Conservation (phyloP, 2,797 vertebrate species). For the Helostoma temminkii region DNA sequence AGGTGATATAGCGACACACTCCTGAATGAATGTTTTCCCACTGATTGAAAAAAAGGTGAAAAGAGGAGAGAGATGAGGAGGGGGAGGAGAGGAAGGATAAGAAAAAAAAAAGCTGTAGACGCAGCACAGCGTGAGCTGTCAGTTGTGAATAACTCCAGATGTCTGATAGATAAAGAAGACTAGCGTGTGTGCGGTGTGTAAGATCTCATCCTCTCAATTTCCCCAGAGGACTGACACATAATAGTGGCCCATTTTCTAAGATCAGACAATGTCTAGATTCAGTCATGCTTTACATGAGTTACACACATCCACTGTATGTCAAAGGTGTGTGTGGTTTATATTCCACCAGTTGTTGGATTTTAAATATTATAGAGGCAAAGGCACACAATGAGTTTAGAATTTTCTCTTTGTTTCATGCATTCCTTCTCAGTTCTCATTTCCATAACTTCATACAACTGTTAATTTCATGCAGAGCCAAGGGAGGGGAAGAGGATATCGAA, state of each 20-base stretch:
- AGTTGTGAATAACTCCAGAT: slow-evolving; percentile 72
- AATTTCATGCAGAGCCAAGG: slow-evolving; percentile 31
- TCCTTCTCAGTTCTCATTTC: slow-evolving; percentile 48
- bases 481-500: slow-evolving; percentile 28
- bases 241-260: slow-evolving; percentile 57
- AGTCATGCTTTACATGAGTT: slow-evolving; percentile 23
- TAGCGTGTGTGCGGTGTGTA: neutral
- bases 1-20: slow-evolving; percentile 21
- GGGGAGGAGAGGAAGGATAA: neutral
- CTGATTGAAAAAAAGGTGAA: slow-evolving; percentile 37
- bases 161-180: slow-evolving; percentile 62
- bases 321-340: slow-evolving; percentile 24
- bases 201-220: slow-evolving; percentile 57
- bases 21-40: slow-evolving; percentile 52
- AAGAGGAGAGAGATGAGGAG: slow-evolving; percentile 7
- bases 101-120: slow-evolving; percentile 43
- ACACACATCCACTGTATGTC: slow-evolving; percentile 4
- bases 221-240: slow-evolving; percentile 60
- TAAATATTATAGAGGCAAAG: slow-evolving; percentile 18
- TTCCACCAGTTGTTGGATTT: slow-evolving; percentile 8
- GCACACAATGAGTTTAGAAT: neutral
- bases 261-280: slow-evolving; percentile 32
- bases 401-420: slow-evolving; percentile 36
- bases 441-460: slow-evolving; percentile 55
- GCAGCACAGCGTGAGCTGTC: slow-evolving; percentile 66